Evolutionary conservation across 2,113 vertebrate genomes (phyloP).

Genomic region (Isurus oxyrinchus): DNA sequence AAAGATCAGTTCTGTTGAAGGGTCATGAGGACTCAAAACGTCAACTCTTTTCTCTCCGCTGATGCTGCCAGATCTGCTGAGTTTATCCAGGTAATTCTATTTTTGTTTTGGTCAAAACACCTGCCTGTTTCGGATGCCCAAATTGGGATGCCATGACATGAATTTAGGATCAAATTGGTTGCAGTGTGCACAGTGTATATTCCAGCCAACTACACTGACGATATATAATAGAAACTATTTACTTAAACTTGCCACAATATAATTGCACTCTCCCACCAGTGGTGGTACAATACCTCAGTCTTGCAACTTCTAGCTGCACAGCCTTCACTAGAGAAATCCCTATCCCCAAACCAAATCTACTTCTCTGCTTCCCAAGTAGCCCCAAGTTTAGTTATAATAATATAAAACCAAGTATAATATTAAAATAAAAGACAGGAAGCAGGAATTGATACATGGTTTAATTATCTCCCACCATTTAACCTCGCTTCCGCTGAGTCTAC

Average conservation of each 20-base stretch:
- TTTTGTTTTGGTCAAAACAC: neutral
- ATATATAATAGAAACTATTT: neutral
- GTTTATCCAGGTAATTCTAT: too few species aligned
- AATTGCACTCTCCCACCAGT: neutral
- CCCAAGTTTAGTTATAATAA: neutral
- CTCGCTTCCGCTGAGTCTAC: neutral
- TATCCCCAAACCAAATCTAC: neutral
- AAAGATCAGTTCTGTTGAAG: too few species aligned
- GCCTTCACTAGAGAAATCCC: neutral
- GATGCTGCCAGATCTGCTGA: too few species aligned
- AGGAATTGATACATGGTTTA: neutral
- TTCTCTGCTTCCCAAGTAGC: neutral
- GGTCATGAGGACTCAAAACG: too few species aligned
- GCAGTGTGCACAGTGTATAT: neutral
- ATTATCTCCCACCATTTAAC: neutral
- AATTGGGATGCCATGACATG: neutral
- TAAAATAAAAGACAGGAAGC: neutral
- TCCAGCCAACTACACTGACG: neutral
- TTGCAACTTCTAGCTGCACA: neutral
- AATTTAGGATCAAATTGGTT: neutral
- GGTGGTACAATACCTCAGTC: neutral
- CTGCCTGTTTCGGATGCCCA: neutral
- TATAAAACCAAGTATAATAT: neutral
- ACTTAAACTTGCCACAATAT: neutral
- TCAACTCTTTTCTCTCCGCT: too few species aligned